Evolutionary conservation across 2,797 vertebrate genomes (phyloP), one percentile per base, ranked within the genome.

Genomic region (Podarcis siculus): DNA sequence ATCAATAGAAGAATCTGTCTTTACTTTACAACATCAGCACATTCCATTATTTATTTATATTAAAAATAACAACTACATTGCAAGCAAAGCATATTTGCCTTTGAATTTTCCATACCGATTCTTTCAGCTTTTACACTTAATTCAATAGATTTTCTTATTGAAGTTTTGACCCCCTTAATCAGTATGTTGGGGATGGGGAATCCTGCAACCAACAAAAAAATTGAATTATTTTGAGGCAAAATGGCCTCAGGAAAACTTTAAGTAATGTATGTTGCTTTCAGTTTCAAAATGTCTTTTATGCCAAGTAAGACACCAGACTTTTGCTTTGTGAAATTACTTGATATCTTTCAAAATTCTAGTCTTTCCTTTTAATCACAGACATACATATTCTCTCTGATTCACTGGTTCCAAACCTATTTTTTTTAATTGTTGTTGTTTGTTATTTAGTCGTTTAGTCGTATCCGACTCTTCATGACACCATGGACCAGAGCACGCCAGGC

Each of bases 251-350:
- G 73, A 95, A 93, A 71, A 72, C 39, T 92, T 90, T 95, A 94
- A 95, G 94, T 94, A 93, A 93, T 93, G 58, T 64, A 94, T 89
- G 79, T 76, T 90, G 92, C 79, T 93, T 93, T 94, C 86, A 77
- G 2, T 88, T 83, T 94, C 73, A 85, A 87, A 72, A 27, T 91
- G 69, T 25, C n/a, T 90, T 92, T 92, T 89, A 90, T 15, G 77
- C 61, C 21, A 35, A 13, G 86, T 61, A 8, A 73, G 79, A 85
- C 89, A 23, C 79, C n/a, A 90, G 69, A 87, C 3, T 0, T 85
- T 90, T 77, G 2, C 25, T 79, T 23, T 88, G 90, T 90, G 87
- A 78, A 91, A 6, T 30, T 45, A 17, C 35, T 35, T 66, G n/a
- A 69, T 67, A 30, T 39, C 2, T n/a, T 83, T 71, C 42, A 45